phyloP scores from a whole-genome alignment of 2,888 invertebrate species.

The Zele albiditarsus region DNA sequence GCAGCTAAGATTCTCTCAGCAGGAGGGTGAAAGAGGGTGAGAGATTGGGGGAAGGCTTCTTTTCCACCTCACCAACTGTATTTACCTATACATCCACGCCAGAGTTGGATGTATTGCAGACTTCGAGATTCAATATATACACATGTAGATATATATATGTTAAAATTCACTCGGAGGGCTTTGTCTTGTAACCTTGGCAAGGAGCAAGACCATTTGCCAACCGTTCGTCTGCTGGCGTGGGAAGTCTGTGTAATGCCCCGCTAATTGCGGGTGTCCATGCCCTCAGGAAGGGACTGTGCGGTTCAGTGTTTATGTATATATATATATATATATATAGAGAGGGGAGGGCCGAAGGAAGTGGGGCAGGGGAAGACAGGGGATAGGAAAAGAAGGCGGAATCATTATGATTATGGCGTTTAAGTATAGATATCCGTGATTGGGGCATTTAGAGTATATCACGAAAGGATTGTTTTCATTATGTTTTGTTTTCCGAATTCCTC shows the following conservation, averaged over 20 bases:
- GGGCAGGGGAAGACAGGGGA: neutral
- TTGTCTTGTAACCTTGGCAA: neutral
- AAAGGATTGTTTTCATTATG: conserved; percentile 18
- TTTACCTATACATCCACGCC: neutral
- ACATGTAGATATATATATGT: neutral
- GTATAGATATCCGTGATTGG: conserved; percentile 45
- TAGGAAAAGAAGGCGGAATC: neutral
- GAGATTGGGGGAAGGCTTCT: neutral
- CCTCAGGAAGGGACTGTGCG: conserved; percentile 29
- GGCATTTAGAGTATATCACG: conserved; percentile 39
- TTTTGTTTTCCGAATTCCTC: neutral
- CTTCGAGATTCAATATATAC: neutral
- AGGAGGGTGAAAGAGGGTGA: neutral
- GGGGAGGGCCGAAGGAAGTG: conserved; percentile 24
- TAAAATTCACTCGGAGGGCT: neutral
- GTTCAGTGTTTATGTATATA: neutral
- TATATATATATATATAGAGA: conserved; percentile 6
- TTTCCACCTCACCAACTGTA: neutral
- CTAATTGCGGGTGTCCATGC: conserved; percentile 65
- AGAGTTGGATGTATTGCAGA: neutral
- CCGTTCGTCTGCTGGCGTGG: conserved; percentile 46
- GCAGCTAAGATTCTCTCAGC: neutral
- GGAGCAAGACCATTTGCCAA: conserved; percentile 24
- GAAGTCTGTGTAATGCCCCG: conserved; percentile 56
- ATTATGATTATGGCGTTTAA: conserved; percentile 51